Evolutionary conservation across 2,888 invertebrate species (phyloP), one percentile per base, ranked within the genome.

Genomic region (Andrena trimmerana): DNA sequence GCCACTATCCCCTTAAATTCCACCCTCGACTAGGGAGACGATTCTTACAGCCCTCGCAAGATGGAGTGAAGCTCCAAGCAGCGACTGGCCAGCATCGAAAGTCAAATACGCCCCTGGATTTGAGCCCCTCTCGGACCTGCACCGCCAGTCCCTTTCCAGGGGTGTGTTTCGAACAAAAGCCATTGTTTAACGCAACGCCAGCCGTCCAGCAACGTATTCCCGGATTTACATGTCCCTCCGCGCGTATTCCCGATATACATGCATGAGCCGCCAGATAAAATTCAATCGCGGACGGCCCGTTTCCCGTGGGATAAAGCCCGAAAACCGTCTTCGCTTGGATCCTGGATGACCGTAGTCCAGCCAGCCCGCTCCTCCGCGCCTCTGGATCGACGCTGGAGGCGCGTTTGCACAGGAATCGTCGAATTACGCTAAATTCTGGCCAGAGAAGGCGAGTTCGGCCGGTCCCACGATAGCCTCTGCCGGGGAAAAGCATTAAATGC

Each of bases 361-460:
- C 52, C 71, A 50, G 78, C 83, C 75, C 68, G 74, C 59, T 63
- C 48, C 10, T 50, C 77, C 33, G 16, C 50, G 29, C 20, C 66
- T 29, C 31, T 69, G 27, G 83, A 88, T 91, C 88, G 88, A 91
- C 90, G 92, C 91, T 90, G 90, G 85, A 88, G 86, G 89, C 87
- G 83, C 85, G 86, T 86, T 87, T 88, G 93, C 93, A 94, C 91
- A 92, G 91, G 89, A 94, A 94, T 93, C 88, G 93, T 70, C 65
- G 89, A 91, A 93, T 94, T 94, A 94, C 92, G 94, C 91, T 93
- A 94, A 94, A 91, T 73, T 73, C 65, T 33, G 65, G 8, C 52
- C 59, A 72, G 52, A 68, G 60, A 63, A 48, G 54, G 71, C 57
- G 42, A 52, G 67, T 69, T 69, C 80, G 52, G 62, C 67, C 71